phyloP scores from a whole-genome alignment of 2,888 invertebrate species.

The Meteorus cinctellus region DNA sequence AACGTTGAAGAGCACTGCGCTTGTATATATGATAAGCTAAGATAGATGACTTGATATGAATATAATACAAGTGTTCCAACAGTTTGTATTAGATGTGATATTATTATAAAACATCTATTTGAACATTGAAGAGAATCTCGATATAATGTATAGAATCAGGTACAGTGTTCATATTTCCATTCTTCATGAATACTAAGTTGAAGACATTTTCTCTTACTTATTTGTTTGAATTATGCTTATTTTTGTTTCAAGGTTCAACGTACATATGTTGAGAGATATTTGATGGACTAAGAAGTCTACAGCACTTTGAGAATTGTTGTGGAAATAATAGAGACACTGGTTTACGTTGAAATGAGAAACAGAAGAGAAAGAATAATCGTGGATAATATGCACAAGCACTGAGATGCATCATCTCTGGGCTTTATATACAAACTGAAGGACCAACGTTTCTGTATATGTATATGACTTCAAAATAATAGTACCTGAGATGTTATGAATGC shows the following conservation, averaged over 20 bases:
- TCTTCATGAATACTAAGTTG: neutral
- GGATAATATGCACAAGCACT: constrained; percentile 37
- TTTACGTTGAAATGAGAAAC: constrained; percentile 17
- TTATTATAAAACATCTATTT: constrained; percentile 3
- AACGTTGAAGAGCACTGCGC: constrained; percentile 16
- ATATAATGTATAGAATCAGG: constrained; percentile 1
- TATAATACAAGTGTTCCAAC: constrained; percentile 1
- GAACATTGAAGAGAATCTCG: neutral
- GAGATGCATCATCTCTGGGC: constrained; percentile 26
- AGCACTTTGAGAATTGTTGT: constrained; percentile 1
- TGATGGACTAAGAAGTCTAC: neutral
- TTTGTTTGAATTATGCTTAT: neutral
- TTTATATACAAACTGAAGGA: constrained; percentile 4
- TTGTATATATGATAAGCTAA: neutral
- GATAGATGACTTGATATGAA: constrained; percentile 10
- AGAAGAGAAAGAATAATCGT: constrained; percentile 31
- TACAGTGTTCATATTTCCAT: neutral
- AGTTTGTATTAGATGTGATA: neutral
- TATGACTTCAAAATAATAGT: constrained; percentile 12
- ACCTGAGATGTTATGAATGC: constrained; percentile 13
- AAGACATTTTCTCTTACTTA: neutral
- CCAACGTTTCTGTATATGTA: constrained; percentile 10
- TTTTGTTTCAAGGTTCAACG: neutral
- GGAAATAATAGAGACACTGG: constrained; percentile 34
- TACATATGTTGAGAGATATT: neutral